A percentile compares a stretch with the other conserved stretches of the same genome.
Evolutionary conservation across 2,113 vertebrate genomes (phyloP).

Genomic region (Taxidea taxus): DNA sequence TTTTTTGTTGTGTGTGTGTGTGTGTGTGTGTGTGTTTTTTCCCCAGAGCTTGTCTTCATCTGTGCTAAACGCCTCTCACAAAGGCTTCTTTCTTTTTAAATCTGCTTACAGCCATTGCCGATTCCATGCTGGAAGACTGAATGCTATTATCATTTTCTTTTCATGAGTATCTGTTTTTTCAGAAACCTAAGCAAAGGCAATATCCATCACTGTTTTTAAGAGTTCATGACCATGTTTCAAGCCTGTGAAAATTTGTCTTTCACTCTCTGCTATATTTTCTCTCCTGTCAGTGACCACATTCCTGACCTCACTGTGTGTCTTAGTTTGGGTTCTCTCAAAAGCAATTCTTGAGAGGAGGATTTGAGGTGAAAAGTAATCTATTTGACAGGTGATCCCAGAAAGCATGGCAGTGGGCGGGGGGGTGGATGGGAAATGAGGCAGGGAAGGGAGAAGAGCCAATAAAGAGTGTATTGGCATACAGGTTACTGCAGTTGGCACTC

Average conservation of each 20-base stretch:
- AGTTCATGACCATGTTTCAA: neutral
- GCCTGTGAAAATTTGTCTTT: neutral
- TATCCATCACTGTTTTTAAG: neutral
- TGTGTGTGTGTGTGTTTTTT: neutral
- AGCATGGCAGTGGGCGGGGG: neutral
- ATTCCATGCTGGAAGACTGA: neutral
- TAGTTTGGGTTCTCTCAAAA: neutral
- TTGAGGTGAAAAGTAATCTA: neutral
- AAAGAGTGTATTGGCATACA: accelerated
- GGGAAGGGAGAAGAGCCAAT: neutral
- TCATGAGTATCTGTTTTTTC: neutral
- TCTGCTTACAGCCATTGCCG: neutral
- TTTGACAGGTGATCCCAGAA: neutral
- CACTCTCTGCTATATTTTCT: neutral
- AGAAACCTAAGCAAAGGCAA: neutral
- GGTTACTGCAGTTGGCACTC: neutral
- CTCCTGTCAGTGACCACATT: neutral
- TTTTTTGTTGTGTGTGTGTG: too few species aligned
- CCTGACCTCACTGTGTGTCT: neutral
- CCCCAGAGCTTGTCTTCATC: neutral
- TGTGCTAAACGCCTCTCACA: neutral
- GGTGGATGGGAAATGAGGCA: neutral
- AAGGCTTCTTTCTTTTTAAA: neutral
- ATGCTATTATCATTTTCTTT: neutral
- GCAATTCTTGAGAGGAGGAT: neutral